Evolutionary conservation across 1,140 invertebrate species (phyloP).

Genomic region (Venturia canescens): DNA sequence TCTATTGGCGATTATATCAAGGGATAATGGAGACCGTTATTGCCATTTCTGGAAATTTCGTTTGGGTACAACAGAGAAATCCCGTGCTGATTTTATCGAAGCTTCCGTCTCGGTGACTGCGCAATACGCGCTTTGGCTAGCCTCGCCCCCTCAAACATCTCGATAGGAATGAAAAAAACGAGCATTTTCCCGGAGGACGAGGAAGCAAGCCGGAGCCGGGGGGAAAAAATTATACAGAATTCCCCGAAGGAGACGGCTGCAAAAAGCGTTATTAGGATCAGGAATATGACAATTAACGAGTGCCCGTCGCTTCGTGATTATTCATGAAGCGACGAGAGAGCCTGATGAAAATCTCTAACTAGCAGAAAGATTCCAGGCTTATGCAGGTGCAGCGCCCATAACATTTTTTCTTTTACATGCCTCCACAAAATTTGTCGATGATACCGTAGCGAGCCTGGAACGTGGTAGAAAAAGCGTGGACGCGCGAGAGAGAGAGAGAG

Average conservation of each 20-base stretch:
- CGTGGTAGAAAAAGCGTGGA: background rate
- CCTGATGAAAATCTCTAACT: conserved; percentile 9
- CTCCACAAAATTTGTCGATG: background rate
- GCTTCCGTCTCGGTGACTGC: too few species aligned
- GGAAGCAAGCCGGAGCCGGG: too few species aligned
- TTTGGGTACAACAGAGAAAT: too few species aligned
- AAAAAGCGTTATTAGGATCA: conserved; percentile 6
- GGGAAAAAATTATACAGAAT: background rate
- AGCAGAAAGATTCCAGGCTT: background rate
- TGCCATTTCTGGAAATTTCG: too few species aligned
- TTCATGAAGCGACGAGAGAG: background rate
- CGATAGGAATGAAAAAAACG: too few species aligned
- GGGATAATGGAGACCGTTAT: too few species aligned
- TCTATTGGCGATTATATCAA: too few species aligned
- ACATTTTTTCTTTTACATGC: background rate
- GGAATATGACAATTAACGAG: background rate
- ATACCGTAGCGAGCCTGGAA: background rate
- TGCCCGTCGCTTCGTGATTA: background rate
- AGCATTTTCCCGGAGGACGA: too few species aligned
- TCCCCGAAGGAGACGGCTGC: background rate
- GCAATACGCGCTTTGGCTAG: too few species aligned
- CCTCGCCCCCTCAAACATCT: too few species aligned
- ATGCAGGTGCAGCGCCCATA: background rate
- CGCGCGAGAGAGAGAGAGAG: background rate
- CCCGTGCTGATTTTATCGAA: too few species aligned